phyloP scores from a whole-genome alignment of 2,113 vertebrate genomes.

The Dicerorhinus sumatrensis region DNA sequence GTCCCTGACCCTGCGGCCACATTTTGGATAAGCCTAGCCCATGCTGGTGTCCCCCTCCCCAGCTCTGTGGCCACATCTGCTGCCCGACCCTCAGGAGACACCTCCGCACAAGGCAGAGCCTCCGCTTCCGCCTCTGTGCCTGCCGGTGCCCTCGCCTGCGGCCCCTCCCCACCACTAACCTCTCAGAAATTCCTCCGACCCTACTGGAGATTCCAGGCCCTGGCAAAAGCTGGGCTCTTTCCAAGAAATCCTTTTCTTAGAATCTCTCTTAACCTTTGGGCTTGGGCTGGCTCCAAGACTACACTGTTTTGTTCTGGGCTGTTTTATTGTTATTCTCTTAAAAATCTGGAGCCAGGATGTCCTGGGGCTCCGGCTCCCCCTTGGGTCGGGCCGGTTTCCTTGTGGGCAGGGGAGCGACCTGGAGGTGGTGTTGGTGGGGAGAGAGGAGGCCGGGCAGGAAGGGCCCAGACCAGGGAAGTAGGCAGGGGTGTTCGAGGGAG shows the following conservation, averaged over 20 bases:
- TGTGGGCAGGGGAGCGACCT: neutral
- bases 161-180: fast-evolving
- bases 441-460: neutral
- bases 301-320: slow-evolving; percentile 81
- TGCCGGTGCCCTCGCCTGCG: fast-evolving
- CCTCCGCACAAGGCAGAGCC: neutral
- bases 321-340: slow-evolving; percentile 75
- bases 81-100: neutral
- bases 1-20: neutral
- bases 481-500: neutral
- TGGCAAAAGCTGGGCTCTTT: slow-evolving; percentile 12
- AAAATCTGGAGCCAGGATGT: slow-evolving; percentile 79
- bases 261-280: slow-evolving; percentile 66
- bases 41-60: neutral
- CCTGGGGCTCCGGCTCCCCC: slow-evolving; percentile 61
- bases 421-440: neutral
- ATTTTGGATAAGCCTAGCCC: neutral
- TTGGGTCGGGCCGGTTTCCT: slow-evolving; percentile 54
- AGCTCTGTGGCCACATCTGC: fast-evolving
- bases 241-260: slow-evolving; percentile 76
- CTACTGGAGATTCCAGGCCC: neutral
- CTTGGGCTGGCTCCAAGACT: slow-evolving; percentile 73
- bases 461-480: neutral
- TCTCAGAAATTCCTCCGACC: neutral
- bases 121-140: neutral